A percentile compares a stretch with the other conserved stretches of the same genome.
These are phyloP conservation scores for Hoplostethus atlanticus DNA, from an alignment of 2,797 vertebrate genomes.

Conservation along the genomic window DNA sequence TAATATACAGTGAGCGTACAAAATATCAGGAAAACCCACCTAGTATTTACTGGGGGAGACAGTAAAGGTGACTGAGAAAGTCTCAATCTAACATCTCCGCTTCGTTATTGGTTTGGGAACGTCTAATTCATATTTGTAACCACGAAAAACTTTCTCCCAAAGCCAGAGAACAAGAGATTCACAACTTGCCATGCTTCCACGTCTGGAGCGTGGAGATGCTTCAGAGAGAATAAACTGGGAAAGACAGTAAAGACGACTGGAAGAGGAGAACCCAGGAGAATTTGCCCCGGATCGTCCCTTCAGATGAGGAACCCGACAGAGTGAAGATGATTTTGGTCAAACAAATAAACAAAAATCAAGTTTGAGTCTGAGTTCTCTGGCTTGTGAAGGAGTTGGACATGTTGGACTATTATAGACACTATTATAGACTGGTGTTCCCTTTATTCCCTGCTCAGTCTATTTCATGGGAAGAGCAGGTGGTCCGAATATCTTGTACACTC, in stretches of 20 bases:
- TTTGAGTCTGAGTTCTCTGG: neutral
- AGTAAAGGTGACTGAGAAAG: neutral
- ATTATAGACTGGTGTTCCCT: neutral
- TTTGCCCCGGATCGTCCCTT: slow-evolving; percentile 16
- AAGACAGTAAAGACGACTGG: slow-evolving; percentile 10
- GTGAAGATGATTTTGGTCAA: neutral
- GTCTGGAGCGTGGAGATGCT: slow-evolving; percentile 4
- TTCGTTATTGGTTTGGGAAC: neutral
- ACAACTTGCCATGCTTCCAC: neutral
- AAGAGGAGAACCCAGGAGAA: slow-evolving; percentile 9
- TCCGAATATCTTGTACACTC: neutral
- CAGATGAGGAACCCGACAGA: slow-evolving; percentile 21
- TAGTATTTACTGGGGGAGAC: neutral
- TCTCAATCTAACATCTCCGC: neutral
- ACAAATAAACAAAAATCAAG: neutral
- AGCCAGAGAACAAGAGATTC: neutral
- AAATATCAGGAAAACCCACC: no score
- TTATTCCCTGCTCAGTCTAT: neutral
- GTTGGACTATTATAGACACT: neutral
- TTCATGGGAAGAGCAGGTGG: neutral
- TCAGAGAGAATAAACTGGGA: neutral
- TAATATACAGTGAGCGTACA: neutral
- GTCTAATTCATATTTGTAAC: slow-evolving; percentile 24
- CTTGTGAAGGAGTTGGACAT: slow-evolving; percentile 2
- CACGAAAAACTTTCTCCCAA: slow-evolving; percentile 11